Percentiles rank a stretch among this genome's conserved stretches.
phyloP scores from a whole-genome alignment of 2,113 vertebrate genomes.

The Dasyurus viverrinus region DNA sequence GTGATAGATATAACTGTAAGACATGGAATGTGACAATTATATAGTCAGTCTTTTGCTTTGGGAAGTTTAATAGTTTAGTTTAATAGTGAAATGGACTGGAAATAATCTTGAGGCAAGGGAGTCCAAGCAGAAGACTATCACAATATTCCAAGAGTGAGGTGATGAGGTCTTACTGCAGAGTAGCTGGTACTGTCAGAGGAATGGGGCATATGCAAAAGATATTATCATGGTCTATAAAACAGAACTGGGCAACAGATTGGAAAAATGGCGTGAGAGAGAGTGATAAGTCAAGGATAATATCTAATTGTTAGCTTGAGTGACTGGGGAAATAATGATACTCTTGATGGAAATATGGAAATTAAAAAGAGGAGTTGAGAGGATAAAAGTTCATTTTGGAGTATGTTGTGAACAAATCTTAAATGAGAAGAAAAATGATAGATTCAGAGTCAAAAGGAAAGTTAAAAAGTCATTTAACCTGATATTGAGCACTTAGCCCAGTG shows the following conservation, averaged over 20 bases:
- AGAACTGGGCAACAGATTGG: neutral
- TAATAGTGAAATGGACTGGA: neutral
- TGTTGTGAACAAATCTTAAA: neutral
- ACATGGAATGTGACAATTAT: too few relatives aligned
- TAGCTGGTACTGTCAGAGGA: neutral
- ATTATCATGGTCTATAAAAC: neutral
- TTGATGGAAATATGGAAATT: neutral
- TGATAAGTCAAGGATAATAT: neutral
- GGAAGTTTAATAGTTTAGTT: neutral
- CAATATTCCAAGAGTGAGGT: neutral
- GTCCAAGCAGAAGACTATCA: neutral
- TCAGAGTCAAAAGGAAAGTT: neutral
- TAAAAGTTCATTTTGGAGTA: neutral
- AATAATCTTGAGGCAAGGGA: neutral
- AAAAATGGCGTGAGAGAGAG: neutral
- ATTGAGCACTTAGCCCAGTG: neutral
- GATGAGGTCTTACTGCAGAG: neutral
- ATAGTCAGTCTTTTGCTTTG: neutral
- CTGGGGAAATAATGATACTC: neutral
- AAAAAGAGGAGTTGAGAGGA: neutral
- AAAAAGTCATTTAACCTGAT: neutral
- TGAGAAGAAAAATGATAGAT: neutral
- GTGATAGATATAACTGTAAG: too few relatives aligned
- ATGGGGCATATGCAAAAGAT: neutral
- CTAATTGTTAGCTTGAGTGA: neutral